Percentiles rank a stretch among this genome's conserved stretches.
phyloP scores from a whole-genome alignment of 2,888 invertebrate genomes.

The Sesia bembeciformis region DNA sequence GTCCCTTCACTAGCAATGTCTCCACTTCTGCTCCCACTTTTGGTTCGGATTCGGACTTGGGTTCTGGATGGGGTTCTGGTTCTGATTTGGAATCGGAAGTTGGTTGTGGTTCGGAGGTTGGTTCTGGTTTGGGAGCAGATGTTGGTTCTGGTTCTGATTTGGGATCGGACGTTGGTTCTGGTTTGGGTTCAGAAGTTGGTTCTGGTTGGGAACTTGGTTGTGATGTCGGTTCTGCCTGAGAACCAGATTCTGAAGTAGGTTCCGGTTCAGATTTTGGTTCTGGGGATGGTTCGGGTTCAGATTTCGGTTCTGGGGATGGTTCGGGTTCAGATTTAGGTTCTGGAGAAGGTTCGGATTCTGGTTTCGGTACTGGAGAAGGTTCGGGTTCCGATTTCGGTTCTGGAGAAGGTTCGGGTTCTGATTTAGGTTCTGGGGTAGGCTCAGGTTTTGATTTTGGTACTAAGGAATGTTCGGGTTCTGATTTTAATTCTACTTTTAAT shows the following conservation, averaged over 20 bases:
- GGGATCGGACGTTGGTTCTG: slow-evolving; percentile 48
- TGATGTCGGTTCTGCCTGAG: slow-evolving; percentile 37
- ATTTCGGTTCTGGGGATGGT: slow-evolving; percentile 39
- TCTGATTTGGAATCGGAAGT: slow-evolving; percentile 15
- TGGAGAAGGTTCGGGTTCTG: slow-evolving; percentile 34
- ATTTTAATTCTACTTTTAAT: slow-evolving; percentile 47
- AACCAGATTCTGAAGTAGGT: slow-evolving; percentile 40
- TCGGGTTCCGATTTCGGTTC: slow-evolving; percentile 51
- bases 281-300: slow-evolving; percentile 24
- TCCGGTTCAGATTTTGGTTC: slow-evolving; percentile 46
- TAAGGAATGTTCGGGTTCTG: slow-evolving; percentile 37
- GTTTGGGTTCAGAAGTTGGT: slow-evolving; percentile 31
- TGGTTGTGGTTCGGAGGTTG: slow-evolving; percentile 29
- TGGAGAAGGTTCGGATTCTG: slow-evolving; percentile 30
- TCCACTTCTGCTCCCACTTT: slow-evolving; percentile 61
- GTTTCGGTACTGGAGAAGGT: slow-evolving; percentile 40
- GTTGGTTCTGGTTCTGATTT: slow-evolving; percentile 44
- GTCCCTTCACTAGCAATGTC: slow-evolving; percentile 67
- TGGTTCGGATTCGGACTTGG: slow-evolving; percentile 27
- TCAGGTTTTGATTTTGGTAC: slow-evolving; percentile 38
- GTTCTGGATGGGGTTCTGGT: slow-evolving; percentile 48
- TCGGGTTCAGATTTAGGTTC: slow-evolving; percentile 22
- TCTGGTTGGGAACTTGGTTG: slow-evolving; percentile 37
- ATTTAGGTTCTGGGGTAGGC: slow-evolving; percentile 36
- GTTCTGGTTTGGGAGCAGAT: slow-evolving; percentile 29